These are phyloP conservation scores for Euthynnus affinis DNA, from an alignment of 2,797 vertebrate genomes.

Conservation along the genomic window DNA sequence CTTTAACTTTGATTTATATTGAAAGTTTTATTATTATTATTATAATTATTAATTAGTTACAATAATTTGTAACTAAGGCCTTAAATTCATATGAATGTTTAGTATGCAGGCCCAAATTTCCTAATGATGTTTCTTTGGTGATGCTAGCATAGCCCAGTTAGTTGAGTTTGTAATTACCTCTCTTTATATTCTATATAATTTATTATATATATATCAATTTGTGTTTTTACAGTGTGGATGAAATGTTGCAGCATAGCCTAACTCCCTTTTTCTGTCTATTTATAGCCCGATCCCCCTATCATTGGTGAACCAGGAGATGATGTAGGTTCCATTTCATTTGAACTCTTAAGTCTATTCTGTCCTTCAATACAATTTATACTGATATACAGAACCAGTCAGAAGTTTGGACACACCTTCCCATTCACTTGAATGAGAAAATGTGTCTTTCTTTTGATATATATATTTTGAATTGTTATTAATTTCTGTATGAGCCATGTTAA, in stretches of 20 bases:
- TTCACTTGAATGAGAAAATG: too few relatives aligned
- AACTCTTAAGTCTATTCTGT: background rate
- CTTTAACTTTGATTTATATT: conserved; percentile 29
- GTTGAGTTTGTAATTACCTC: background rate
- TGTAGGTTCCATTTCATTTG: conserved; percentile 79
- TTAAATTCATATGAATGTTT: background rate
- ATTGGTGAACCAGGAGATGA: too few relatives aligned
- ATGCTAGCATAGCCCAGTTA: background rate
- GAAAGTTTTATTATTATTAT: background rate
- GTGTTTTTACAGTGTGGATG: background rate
- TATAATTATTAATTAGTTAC: too few relatives aligned
- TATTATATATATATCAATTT: too few relatives aligned
- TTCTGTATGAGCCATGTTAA: background rate
- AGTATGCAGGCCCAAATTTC: background rate
- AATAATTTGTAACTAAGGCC: background rate
- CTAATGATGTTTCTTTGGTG: background rate
- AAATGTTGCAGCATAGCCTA: conserved; percentile 32
- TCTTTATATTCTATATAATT: background rate
- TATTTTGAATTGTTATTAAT: conserved; percentile 3
- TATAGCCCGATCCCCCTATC: too few relatives aligned
- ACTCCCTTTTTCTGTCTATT: conserved; percentile 47
- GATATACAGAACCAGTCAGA: too few relatives aligned
- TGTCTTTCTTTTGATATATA: background rate
- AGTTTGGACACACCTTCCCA: too few relatives aligned
- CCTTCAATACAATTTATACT: background rate